A percentile compares a stretch with the other conserved stretches of the same genome.
These are phyloP conservation scores for Muschampia plurimacula DNA, from an alignment of 2,888 invertebrate genomes.

Conservation along the genomic window DNA sequence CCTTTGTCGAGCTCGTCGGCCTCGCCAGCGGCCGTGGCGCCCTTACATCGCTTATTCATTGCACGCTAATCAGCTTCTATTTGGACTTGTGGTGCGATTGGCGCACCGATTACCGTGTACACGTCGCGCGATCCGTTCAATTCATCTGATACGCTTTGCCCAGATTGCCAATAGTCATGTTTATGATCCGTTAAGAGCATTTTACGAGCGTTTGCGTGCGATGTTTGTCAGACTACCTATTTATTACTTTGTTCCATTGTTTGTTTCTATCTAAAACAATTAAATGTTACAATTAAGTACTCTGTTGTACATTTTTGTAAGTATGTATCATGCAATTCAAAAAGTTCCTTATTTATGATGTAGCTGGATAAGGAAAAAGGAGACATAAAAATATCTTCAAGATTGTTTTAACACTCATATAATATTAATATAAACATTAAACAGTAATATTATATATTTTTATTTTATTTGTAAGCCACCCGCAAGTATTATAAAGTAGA, in stretches of 20 bases:
- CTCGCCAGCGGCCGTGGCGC: conserved; percentile 45
- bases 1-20: conserved; percentile 62
- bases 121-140: conserved; percentile 26
- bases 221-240: not conserved
- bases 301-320: too few relatives aligned
- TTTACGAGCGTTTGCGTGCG: conserved; percentile 21
- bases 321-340: too few relatives aligned
- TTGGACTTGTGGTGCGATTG: conserved; percentile 43
- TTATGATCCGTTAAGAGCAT: conserved; percentile 22
- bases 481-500: not conserved
- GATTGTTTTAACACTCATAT: too few relatives aligned
- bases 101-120: conserved; percentile 36
- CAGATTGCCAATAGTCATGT: conserved; percentile 18
- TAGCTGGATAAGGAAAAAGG: too few relatives aligned
- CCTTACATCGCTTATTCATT: conserved; percentile 62
- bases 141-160: conserved; percentile 30
- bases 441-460: not conserved
- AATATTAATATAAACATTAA: too few relatives aligned
- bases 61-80: conserved; percentile 71
- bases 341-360: too few relatives aligned
- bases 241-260: not conserved
- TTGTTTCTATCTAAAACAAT: not conserved
- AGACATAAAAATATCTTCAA: too few relatives aligned
- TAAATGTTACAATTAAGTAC: too few relatives aligned
- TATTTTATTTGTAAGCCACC: not conserved